Base-by-base conservation (phyloP, 2,888 invertebrate species). In the Caradrina kadenii region DNA sequence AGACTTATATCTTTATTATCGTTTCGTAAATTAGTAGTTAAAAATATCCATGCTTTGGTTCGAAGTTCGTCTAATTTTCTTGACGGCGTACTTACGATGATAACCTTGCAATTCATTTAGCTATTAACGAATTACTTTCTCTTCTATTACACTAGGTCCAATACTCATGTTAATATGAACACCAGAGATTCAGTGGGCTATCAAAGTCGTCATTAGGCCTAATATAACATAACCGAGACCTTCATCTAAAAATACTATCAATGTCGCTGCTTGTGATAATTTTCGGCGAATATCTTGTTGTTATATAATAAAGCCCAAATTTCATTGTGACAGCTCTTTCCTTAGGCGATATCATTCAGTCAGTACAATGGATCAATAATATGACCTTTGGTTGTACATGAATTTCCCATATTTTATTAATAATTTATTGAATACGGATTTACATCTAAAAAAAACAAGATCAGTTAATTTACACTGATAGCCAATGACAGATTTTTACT, bases 241-340 rank as follows among this genome's bases (percentile, higher is more conserved):
- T 95, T 94, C 94, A 81, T 89, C 94, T 95, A 95, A 87, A 92
- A 94, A 94, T 95, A 94, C 84, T 81, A 81, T 86, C 85, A 86
- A 81, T 87, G 80, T 81, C 83, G 73, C 65, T 63, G 78, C 73
- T 83, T 83, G 78, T 85, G 83, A 85, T 87, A 83, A 82, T 80
- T 77, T 83, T 78, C 81, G 76, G 53, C 69, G 63, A 80, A 71
- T 67, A 62, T 73, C 62, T 59, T 65, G 49, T 53, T 69, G 79
- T 79, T 79, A 80, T 67, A 73, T 80, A 81, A 73, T 80, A 81
- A 76, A 82, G 61, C 17, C 15, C 42, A 64, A 62, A 55, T 48
- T 55, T 42, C 3, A 17, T 11, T 54, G 10, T 53, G 6, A 56
- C 17, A 31, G 13, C 15, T 19, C 45, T 55, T 42, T 69, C 48